A percentile compares a stretch with the other conserved stretches of the same genome.
These are phyloP conservation scores for Stomatorhinus walkeri DNA, from an alignment of 2,797 vertebrate species.

Conservation along the genomic window DNA sequence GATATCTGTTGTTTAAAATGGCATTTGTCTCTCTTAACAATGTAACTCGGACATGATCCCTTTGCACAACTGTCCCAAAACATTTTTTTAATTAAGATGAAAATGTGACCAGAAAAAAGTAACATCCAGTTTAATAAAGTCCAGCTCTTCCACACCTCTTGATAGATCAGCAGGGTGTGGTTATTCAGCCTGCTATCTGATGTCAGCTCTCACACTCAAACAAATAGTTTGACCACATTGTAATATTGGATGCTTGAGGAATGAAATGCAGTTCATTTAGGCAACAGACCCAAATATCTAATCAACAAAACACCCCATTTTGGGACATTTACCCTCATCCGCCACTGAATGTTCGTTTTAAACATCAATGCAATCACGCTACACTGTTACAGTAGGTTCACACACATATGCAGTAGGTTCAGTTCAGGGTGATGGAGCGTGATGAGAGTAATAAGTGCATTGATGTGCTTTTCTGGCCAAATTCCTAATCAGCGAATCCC, in stretches of 20 bases:
- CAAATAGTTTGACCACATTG: background rate
- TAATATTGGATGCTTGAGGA: background rate
- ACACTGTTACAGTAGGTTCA: background rate
- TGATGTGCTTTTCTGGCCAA: background rate
- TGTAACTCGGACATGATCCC: background rate
- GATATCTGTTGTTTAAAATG: background rate
- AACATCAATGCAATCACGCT: background rate
- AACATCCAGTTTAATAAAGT: background rate
- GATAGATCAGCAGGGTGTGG: background rate
- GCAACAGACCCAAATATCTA: background rate
- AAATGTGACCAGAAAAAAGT: background rate
- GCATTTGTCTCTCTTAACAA: background rate
- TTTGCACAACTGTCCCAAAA: background rate
- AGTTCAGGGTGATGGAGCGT: background rate
- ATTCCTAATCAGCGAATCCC: background rate
- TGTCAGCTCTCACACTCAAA: background rate
- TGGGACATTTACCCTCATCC: constrained; percentile 11
- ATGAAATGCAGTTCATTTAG: background rate
- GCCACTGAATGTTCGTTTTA: background rate
- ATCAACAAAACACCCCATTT: background rate
- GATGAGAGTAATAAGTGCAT: background rate
- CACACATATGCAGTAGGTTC: background rate
- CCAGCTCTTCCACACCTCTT: background rate
- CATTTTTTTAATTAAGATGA: background rate
- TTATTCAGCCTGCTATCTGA: background rate